These are phyloP conservation scores for Helicoverpa zea DNA, from an alignment of 1,140 invertebrate species.

Conservation along the genomic window DNA sequence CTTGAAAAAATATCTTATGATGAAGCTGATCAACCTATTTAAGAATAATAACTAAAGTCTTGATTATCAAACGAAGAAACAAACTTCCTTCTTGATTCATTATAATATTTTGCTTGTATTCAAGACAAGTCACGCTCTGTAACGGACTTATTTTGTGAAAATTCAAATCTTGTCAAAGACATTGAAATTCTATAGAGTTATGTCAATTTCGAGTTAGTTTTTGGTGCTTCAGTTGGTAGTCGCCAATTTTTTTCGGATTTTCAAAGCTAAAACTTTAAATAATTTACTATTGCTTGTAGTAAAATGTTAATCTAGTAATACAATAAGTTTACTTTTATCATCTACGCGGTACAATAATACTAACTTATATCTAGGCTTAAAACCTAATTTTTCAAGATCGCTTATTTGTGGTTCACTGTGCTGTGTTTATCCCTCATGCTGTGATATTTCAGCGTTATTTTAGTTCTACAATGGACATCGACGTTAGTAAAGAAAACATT, in stretches of 20 bases:
- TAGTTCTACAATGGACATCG: constrained; percentile 89
- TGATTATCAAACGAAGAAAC: neutral
- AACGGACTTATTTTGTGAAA: constrained; percentile 71
- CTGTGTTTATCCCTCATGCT: constrained; percentile 77
- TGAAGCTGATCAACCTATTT: no score
- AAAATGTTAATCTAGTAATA: constrained; percentile 51
- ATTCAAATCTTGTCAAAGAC: constrained; percentile 80
- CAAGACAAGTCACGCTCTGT: constrained; percentile 8
- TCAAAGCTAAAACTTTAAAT: constrained; percentile 64
- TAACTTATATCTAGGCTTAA: constrained; percentile 45
- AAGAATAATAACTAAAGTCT: no score
- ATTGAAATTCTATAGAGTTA: constrained; percentile 67
- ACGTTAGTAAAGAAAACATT: constrained; percentile 96
- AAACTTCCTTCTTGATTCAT: no score
- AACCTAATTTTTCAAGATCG: constrained; percentile 57
- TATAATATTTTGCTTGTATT: neutral
- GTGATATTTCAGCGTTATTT: constrained; percentile 70
- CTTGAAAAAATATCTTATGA: no score
- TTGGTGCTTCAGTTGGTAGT: constrained; percentile 81
- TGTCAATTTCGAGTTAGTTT: constrained; percentile 76
- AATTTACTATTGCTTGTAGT: constrained; percentile 50
- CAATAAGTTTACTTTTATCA: constrained; percentile 45
- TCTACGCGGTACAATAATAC: constrained; percentile 48
- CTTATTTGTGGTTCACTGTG: constrained; percentile 72
- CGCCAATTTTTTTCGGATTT: constrained; percentile 76